Base-by-base conservation (phyloP, 1,140 invertebrate species). In the Macrotrachela quadricornifera region DNA sequence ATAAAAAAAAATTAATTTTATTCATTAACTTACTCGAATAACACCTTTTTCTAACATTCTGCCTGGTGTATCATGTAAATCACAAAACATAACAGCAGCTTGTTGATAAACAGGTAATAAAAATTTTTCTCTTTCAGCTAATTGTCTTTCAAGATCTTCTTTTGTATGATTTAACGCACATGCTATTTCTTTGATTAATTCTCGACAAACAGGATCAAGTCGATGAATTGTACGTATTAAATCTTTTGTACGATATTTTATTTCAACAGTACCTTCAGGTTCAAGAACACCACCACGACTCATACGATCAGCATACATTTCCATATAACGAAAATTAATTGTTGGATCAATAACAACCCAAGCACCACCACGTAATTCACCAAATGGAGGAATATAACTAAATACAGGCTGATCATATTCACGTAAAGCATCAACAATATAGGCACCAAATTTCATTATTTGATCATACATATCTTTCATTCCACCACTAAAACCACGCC, bases 391-490 rank as follows among this genome's bases (percentile, higher is more conserved):
- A 58, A 99, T 82, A 71, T 99, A 99, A 49, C 96, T 82, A 9
- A 97, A 72, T 40, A 99, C 79, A 0, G 92, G 92, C 61, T 85
- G 81, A 10, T 78, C 80, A 64, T 91, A 92, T 40, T 82, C 78
- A 6, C 80, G 71, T 45, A 99, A 69, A 0, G 80, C 87, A 61
- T 96, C 91, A 3, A 99, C 92, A 59, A 99, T 97, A 66, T 92
- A 91, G 0, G 92, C 86, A 15, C 94, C 94, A 71, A 97, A 99
- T 72, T 99, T 99, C 57, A 99, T 70, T 15, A 97, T 81, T 71
- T 96, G 88, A 62, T 97, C 91, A 70, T 94, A 96, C 92, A 97
- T 97, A 65, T 96, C 90, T 78, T 97, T 99, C 84, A 96, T 94
- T 57, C 94, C 94, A 37, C 91, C 91, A 57, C 90, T 95, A 70